Evolutionary conservation across 2,888 invertebrate genomes (phyloP), one percentile per base, ranked within the genome.

Genomic region (Hypercompe scribonia): DNA sequence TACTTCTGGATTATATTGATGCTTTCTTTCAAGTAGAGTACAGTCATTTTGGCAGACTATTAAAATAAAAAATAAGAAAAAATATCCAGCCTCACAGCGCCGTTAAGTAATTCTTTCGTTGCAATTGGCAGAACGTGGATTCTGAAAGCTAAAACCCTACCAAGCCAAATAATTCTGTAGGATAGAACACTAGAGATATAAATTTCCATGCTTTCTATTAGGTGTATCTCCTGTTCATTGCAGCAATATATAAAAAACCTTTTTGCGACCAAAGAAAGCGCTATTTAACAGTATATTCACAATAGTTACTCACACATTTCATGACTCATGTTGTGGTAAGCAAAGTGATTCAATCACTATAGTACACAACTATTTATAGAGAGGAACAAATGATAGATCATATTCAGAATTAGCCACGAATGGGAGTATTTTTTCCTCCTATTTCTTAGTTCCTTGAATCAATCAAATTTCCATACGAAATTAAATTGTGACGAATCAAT

Each of bases 261-360:
- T 81, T 80, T 78, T 81, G 81, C 84, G 83, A 84, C 84, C 79
- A 74, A 85, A 89, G 90, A 90, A 90, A 90, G 90, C 34, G 50
- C 28, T 61, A 15, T 39, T 36, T 33, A n/a, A 36, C 18, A 42
- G 31, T 31, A 0, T 33, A 46, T 31, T 70, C 86, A 78, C 77
- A 78, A 78, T 83, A 82, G 81, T 83, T 80, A 77, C 77, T 77
- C 76, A 77, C 54, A 81, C 73, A 76, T 76, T 84, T 78, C 78
- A 78, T 91, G 90, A 90, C 79, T 91, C 90, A 90, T 73, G 31
- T 39, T 78, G 81, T 76, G 83, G 83, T 85, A 84, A 83, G 84
- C 87, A 84, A 82, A 81, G 82, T 91, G 90, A 90, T 89, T 89
- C 90, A 89, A 87, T 86, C 85, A 83, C 73, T 73, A 58, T 69